Base-by-base conservation (phyloP, 2,888 invertebrate genomes). In the Eupithecia dodoneata region DNA sequence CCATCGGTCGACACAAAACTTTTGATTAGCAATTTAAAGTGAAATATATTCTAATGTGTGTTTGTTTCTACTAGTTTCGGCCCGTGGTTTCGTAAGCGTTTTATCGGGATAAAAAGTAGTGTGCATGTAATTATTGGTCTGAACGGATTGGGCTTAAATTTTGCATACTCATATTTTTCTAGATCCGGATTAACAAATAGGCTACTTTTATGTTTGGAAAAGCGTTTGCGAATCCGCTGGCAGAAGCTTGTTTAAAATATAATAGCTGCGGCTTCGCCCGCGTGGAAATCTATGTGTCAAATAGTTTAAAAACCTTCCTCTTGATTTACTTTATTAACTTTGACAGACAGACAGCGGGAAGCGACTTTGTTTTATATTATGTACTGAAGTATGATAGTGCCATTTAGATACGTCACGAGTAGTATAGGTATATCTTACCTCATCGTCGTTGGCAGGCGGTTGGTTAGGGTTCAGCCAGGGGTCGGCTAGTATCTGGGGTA, bases 401-500 rank as follows among this genome's bases (percentile, higher is more conserved):
- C 5, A 15, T 30, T 30, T 30, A 30, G 30, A 10, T 10, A 10
- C 2, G 47, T 47, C 7, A 45, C 45, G 7, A 7, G 45, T 10
- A 2, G 47, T 47, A 49, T 52, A 52, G 15, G 52, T 4, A 52
- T 52, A 52, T 52, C 70, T 44, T 73, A 82, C 82, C 76, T 94
- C 93, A 81, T 93, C 93, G 44, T 93, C 90, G 85, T 90, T 94
- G 1, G 87, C 75, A n/a, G 87, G 79, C 3, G 88, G 81, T 81
- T 91, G 93, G 85, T 90, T 91, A 7, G 93, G 93, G 79, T 89
- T 92, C 78, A 96, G 94, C 98, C 98, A 98, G 45, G 95, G 86
- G 88, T 98, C 97, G 66, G 93, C 95, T 80, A 96, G 96, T 82
- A 98, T 97, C 81, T 96, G 96, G 3, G 95, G 92, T 78, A 98